Base-by-base conservation (phyloP, 2,888 invertebrate genomes). In the Pimpla rufipes region DNA sequence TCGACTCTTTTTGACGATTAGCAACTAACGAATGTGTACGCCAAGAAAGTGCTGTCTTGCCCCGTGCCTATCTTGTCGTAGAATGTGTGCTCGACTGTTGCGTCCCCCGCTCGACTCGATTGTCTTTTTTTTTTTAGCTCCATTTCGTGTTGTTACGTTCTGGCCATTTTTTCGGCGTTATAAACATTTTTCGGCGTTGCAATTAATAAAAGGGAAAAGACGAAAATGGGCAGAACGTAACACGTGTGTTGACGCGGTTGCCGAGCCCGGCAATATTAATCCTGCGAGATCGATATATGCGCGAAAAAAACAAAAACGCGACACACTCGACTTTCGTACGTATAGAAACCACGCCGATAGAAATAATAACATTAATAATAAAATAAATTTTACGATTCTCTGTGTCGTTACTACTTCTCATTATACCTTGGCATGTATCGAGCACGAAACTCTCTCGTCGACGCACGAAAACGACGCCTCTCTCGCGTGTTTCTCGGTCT, bases 1-100 rank as follows among this genome's bases (percentile, higher is more conserved):
- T 66, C 29, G 21, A 71, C 23, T 73, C 29, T 81, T 45, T 64
- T 45, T 64, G 55, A 67, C 16, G 47, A 66, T 70, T 76, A 45
- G 35, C 66, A n/a, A n/a, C 40, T 71, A 66, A 50, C 57, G 76
- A 68, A 73, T 68, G 47, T 80, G 68, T 75, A 62, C 66, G 57
- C 66, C 71, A 47, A 23, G 42, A 68, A 37, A 52, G 29, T 67
- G 50, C 45, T 45, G 73, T 73, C 35, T 59, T 73, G 73, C 52
- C 35, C 67, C 52, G 13, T 42, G 29, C 21, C 37, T 52, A 55
- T 57, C 45, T 71, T 76, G 70, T 40, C 81, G 71, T 81, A 71
- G 71, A 73, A 76, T 71, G 64, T 64, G 18, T 64, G 47, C 71
- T 42, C 57, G 55, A 47, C 55, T 47, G 57, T 76, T 67, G 29